A percentile compares a stretch with the other conserved stretches of the same genome.
Conservation (phyloP, 2,113 vertebrate species). For the Anser brachyrhynchus region DNA sequence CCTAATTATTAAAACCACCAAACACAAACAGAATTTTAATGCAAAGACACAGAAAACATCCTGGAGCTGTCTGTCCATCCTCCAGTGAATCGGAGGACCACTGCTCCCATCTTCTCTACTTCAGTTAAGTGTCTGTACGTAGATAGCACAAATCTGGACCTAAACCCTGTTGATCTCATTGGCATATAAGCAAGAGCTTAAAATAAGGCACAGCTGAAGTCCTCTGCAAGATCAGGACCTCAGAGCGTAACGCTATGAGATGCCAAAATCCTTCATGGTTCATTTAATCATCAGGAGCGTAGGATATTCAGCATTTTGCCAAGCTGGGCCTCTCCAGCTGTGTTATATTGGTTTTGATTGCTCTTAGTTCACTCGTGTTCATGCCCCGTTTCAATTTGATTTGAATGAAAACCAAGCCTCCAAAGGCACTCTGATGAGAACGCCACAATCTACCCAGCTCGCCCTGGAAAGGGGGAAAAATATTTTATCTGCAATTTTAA, state of each 20-base stretch:
- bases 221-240: conserved; percentile 1
- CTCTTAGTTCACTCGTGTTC: conserved; percentile 23
- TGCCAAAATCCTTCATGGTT: conserved; percentile 37
- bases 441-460: background rate
- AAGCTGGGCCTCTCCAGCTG: conserved; percentile 51
- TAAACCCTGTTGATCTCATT: background rate
- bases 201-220: conserved; percentile 20
- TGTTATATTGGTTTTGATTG: conserved; percentile 40
- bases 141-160: background rate
- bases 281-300: conserved; percentile 41
- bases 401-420: conserved; percentile 43
- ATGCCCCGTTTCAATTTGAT: conserved; percentile 14
- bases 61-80: background rate
- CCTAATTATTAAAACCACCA: background rate
- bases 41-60: background rate
- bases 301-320: conserved; percentile 31
- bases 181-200: conserved; percentile 1
- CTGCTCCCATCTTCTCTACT: background rate
- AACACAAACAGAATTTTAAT: background rate
- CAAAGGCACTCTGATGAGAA: conserved; percentile 25
- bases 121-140: background rate
- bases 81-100: background rate
- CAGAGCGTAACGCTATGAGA: background rate
- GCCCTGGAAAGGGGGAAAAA: background rate
- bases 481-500: background rate